Evolutionary conservation across 2,113 vertebrate species (phyloP).

Genomic region (Aphyosemion australe): DNA sequence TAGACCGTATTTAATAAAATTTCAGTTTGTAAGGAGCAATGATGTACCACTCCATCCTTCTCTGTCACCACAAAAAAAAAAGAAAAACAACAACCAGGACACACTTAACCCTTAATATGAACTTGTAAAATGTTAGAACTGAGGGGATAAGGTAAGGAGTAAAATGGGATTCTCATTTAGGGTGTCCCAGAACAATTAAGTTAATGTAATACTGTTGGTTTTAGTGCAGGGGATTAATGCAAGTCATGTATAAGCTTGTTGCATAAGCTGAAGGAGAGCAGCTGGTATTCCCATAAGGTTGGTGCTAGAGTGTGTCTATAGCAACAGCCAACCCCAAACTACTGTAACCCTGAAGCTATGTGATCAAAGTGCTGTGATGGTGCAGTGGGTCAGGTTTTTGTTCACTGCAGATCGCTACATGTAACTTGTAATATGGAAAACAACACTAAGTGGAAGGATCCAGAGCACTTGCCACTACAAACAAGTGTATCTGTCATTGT

Average conservation of each 20-base stretch:
- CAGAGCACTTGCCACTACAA: not conserved
- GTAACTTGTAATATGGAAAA: not conserved
- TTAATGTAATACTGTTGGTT: not conserved
- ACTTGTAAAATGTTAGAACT: too few relatives aligned
- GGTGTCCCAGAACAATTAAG: not conserved
- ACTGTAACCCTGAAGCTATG: not conserved
- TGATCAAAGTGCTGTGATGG: not conserved
- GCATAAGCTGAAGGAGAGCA: slow-evolving; percentile 1
- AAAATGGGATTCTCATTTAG: not conserved
- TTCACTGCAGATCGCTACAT: not conserved
- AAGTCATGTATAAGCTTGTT: not conserved
- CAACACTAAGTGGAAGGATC: not conserved
- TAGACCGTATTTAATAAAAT: too few relatives aligned
- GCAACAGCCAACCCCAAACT: not conserved
- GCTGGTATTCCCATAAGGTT: slow-evolving; percentile 1
- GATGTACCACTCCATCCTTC: not conserved
- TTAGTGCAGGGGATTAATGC: not conserved
- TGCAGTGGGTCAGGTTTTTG: not conserved
- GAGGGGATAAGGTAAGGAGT: not conserved
- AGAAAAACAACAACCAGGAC: not conserved
- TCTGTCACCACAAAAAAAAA: not conserved
- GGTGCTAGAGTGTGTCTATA: not conserved
- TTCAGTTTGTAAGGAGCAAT: too few relatives aligned
- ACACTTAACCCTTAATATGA: not conserved
- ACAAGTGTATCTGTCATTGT: not conserved